Evolutionary conservation across 2,888 invertebrate species (phyloP).

Genomic region (Eugnorisma glareosa): DNA sequence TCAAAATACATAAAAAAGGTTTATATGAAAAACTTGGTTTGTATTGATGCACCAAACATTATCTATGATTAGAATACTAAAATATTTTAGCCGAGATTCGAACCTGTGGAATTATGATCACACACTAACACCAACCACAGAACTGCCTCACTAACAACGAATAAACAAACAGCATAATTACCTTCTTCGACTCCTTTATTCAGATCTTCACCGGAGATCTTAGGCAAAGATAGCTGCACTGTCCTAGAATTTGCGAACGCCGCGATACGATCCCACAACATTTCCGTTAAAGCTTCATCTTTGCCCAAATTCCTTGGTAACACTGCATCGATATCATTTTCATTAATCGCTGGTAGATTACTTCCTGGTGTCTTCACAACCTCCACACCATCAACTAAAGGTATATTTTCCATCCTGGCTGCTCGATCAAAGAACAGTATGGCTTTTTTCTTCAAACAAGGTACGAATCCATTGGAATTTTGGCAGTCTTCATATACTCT

Average conservation of each 20-base stretch:
- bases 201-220: constrained; percentile 92
- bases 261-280: constrained; percentile 93
- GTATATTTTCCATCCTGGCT: constrained; percentile 92
- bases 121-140: background rate
- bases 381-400: constrained; percentile 92
- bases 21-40: background rate
- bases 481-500: constrained; percentile 95
- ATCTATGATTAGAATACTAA: background rate
- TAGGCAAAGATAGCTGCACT: constrained; percentile 94
- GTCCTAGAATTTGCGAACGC: constrained; percentile 94
- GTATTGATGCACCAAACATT: background rate
- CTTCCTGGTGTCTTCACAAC: constrained; percentile 90
- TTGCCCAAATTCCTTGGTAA: constrained; percentile 92
- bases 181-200: constrained; percentile 94
- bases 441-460: constrained; percentile 95
- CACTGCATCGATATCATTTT: constrained; percentile 93
- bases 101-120: constrained; percentile 3
- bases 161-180: constrained; percentile 75
- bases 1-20: background rate
- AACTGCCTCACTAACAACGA: background rate
- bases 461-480: constrained; percentile 92
- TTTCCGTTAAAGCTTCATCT: constrained; percentile 92
- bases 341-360: constrained; percentile 88
- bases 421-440: constrained; percentile 94
- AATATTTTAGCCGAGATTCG: background rate